Conservation (phyloP, 2,888 invertebrate genomes). For the Brachylomia viminalis region DNA sequence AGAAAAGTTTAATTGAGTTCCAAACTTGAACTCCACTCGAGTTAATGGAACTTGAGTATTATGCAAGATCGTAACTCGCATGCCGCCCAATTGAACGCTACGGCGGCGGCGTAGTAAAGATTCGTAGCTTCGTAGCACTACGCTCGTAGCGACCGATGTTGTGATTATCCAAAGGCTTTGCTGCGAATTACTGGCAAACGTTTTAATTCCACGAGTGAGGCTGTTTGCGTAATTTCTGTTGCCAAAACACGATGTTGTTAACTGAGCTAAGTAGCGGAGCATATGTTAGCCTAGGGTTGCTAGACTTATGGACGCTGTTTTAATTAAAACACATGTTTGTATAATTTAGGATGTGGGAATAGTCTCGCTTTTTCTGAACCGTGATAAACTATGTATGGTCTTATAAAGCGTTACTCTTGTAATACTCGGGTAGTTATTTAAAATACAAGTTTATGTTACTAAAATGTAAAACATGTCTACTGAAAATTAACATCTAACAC, state of each 20-base stretch:
- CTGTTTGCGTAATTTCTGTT: constrained; percentile 63
- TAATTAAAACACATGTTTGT: constrained; percentile 56
- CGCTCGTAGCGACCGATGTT: constrained; percentile 63
- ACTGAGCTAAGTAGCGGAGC: constrained; percentile 48
- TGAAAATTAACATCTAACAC: constrained; percentile 34
- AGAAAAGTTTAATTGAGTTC: constrained; percentile 79
- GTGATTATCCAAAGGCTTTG: constrained; percentile 65
- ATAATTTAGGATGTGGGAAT: constrained; percentile 12
- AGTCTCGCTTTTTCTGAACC: constrained; percentile 16
- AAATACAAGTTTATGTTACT: not conserved
- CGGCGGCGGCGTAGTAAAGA: constrained; percentile 63
- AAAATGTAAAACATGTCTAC: constrained; percentile 10
- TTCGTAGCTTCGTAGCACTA: constrained; percentile 59
- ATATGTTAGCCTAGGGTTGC: constrained; percentile 53
- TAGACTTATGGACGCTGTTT: constrained; percentile 33
- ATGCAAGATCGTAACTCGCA: constrained; percentile 72
- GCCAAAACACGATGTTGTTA: constrained; percentile 62
- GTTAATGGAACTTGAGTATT: constrained; percentile 71
- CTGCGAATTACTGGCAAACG: constrained; percentile 60
- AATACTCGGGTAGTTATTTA: constrained; percentile 3
- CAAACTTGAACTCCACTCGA: constrained; percentile 70
- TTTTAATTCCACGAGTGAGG: constrained; percentile 62
- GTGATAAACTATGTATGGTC: not conserved
- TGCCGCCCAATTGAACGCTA: constrained; percentile 68
- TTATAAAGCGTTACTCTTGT: not conserved